Percentiles rank a stretch among this genome's conserved stretches.
phyloP scores from a whole-genome alignment of 1,140 invertebrate species.

The Homalodisca vitripennis region DNA sequence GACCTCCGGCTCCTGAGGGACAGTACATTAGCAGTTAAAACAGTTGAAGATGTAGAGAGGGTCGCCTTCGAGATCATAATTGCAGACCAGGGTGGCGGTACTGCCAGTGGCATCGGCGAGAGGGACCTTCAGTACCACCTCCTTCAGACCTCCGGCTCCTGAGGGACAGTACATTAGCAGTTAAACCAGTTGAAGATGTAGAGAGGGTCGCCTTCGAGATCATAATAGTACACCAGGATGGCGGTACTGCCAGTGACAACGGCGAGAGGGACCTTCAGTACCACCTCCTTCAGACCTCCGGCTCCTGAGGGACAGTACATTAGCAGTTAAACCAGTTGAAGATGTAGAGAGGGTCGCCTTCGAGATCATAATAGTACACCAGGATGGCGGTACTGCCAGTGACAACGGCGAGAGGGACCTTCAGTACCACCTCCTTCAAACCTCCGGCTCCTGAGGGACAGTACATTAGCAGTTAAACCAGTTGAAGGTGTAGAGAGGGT shows the following conservation, averaged over 20 bases:
- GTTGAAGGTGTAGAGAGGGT: too few species aligned
- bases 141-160: slow-evolving; percentile 44
- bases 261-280: slow-evolving; percentile 50
- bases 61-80: slow-evolving; percentile 50
- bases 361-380: slow-evolving; percentile 43
- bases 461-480: background rate
- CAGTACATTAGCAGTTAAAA: slow-evolving; percentile 58
- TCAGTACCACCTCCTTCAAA: slow-evolving; percentile 49
- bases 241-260: slow-evolving; percentile 51
- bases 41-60: slow-evolving; percentile 77
- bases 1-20: slow-evolving; percentile 40
- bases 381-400: slow-evolving; percentile 51
- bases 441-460: slow-evolving; percentile 39
- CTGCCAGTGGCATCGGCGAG: slow-evolving; percentile 50
- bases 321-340: slow-evolving; percentile 77
- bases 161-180: slow-evolving; percentile 20
- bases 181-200: slow-evolving; percentile 86
- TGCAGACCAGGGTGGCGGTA: slow-evolving; percentile 49
- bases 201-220: slow-evolving; percentile 55
- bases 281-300: slow-evolving; percentile 48
- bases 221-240: slow-evolving; percentile 46
- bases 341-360: slow-evolving; percentile 65
- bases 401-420: slow-evolving; percentile 51
- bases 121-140: slow-evolving; percentile 51
- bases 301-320: slow-evolving; percentile 34